Conservation (phyloP, 2,888 invertebrate genomes). For the Amiota minor region DNA sequence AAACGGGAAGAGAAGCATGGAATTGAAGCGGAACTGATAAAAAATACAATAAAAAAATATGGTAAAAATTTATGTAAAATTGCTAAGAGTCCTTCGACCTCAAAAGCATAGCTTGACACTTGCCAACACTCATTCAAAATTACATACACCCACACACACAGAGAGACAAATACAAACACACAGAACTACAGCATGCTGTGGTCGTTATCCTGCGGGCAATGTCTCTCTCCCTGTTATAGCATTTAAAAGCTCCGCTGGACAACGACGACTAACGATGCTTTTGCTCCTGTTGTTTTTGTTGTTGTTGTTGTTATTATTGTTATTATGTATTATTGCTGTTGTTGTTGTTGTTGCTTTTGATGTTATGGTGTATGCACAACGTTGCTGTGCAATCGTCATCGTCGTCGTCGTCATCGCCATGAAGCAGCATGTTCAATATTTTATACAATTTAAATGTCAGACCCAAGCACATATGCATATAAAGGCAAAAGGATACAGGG, state of each 20-base stretch:
- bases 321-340: too few species aligned
- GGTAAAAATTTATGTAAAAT: slow-evolving; percentile 5
- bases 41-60: slow-evolving; percentile 24
- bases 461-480: slow-evolving; percentile 13
- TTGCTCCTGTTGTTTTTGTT: too few species aligned
- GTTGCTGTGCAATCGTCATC: slow-evolving; percentile 41
- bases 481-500: background rate
- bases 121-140: slow-evolving; percentile 42
- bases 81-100: slow-evolving; percentile 43
- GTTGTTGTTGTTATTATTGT: too few species aligned
- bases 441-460: slow-evolving; percentile 54
- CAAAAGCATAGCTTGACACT: slow-evolving; percentile 44
- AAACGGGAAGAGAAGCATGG: background rate
- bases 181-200: slow-evolving; percentile 30
- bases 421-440: slow-evolving; percentile 57
- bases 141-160: background rate
- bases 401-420: too few species aligned
- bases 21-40: slow-evolving; percentile 28
- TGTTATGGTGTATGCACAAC: too few species aligned
- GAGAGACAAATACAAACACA: background rate
- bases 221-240: background rate
- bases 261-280: too few species aligned
- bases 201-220: slow-evolving; percentile 46
- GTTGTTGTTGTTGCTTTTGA: too few species aligned
- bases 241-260: slow-evolving; percentile 22